Evolutionary conservation across 1,140 invertebrate species (phyloP), one percentile per base, ranked within the genome.

Genomic region (Cotesia glomerata): DNA sequence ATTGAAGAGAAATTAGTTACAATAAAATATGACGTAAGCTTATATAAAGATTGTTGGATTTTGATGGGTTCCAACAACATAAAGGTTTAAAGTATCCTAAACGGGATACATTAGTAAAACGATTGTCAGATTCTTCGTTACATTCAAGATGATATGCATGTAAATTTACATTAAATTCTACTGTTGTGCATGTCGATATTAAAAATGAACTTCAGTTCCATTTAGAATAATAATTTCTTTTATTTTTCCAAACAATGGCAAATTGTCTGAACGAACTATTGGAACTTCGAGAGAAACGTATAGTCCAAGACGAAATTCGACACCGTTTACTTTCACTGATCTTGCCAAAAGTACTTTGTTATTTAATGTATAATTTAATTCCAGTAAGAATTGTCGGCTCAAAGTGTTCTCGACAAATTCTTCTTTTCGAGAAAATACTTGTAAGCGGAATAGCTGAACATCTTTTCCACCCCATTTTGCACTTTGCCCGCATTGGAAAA

Each of bases 211-310:
- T 34, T 64, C 69, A 36, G 13, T 63, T 4, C 34, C 14, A 35
- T 5, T 32, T 5, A 58, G 11, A 13, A 69, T 16, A 58, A 69
- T 58, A 34, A 58, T 69, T 56, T 69, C 67, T 58, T 69, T 69
- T 5, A 69, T 36, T 5, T 34, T n/a, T 35, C 65, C 65, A 51
- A 68, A 68, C 8, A 68, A 14, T 3, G 51, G 51, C 45, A 68
- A 51, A 49, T 68, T 52, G 45, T 68, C 65, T 51, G 13, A 11
- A 32, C 45, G 39, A 49, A 14, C 13, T 13, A 18, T 36, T 14
- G 45, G 36, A 26, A 54, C 65, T 61, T 61, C 58, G 16, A 61
- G 14, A 61, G 8, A 61, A 61, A 61, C 36, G 35, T 36, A 36
- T 36, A 36, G 35, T 36, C 35, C 35, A 36, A 36, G 35, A 36